Evolutionary conservation across 2,888 invertebrate species (phyloP).

Genomic region (Caenorhabditis virilis): DNA sequence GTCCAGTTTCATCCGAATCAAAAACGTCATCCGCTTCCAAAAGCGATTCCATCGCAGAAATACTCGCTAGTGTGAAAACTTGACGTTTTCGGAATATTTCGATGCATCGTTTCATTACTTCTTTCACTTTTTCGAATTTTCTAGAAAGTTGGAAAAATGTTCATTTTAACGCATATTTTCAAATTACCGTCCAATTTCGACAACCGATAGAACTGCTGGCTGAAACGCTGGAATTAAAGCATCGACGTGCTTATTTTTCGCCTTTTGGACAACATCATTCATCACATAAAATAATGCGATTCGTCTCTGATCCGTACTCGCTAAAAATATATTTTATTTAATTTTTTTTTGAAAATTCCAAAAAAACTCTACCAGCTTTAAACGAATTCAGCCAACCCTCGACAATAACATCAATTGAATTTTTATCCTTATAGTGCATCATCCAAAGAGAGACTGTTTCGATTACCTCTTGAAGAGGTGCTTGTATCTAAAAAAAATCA

Average conservation of each 20-base stretch:
- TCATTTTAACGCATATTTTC: neutral
- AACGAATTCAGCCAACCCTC: constrained; percentile 61
- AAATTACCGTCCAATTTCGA: constrained; percentile 41
- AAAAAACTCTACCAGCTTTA: constrained; percentile 41
- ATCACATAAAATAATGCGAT: constrained; percentile 95
- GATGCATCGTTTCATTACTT: constrained; percentile 70
- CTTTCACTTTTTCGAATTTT: constrained; percentile 37
- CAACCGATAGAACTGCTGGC: constrained; percentile 45
- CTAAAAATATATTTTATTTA: constrained; percentile 6
- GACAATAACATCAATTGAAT: constrained; percentile 55
- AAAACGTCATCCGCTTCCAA: constrained; percentile 32
- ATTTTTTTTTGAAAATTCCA: constrained; percentile 1
- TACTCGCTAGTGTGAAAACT: constrained; percentile 78
- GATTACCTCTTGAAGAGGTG: constrained; percentile 48
- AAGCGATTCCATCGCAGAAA: constrained; percentile 76
- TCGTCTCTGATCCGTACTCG: constrained; percentile 55
- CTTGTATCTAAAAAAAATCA: constrained; percentile 28
- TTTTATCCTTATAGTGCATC: constrained; percentile 60
- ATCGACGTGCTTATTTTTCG: constrained; percentile 55
- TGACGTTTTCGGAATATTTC: constrained; percentile 72
- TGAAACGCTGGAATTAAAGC: constrained; percentile 46
- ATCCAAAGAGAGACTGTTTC: constrained; percentile 63
- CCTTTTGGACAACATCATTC: constrained; percentile 97
- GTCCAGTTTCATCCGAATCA: constrained; percentile 39
- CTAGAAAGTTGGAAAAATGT: constrained; percentile 23